A percentile compares a stretch with the other conserved stretches of the same genome.
phyloP scores from a whole-genome alignment of 2,888 invertebrate genomes.

The Antitype chi region DNA sequence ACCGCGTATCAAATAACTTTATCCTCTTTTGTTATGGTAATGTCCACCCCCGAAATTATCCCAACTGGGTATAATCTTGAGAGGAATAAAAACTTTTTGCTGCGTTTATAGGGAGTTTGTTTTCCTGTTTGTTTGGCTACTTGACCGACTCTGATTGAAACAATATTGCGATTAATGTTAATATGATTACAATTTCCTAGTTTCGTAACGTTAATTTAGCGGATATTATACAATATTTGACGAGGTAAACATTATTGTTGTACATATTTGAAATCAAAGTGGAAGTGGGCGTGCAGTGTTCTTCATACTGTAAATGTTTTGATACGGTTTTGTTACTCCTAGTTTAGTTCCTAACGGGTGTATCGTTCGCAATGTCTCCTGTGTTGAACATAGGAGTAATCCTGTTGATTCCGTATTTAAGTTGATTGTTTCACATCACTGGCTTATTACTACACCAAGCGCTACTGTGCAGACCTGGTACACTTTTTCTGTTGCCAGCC shows the following conservation, averaged over 20 bases:
- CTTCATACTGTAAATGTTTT: slow-evolving; percentile 24
- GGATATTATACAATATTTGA: slow-evolving; percentile 44
- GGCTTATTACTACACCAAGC: too few relatives aligned
- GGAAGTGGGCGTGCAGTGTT: slow-evolving; percentile 25
- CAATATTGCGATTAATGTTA: slow-evolving; percentile 52
- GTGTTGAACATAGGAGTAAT: slow-evolving; percentile 4
- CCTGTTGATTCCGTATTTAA: too few relatives aligned
- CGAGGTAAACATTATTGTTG: slow-evolving; percentile 28
- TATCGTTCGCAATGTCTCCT: neutral
- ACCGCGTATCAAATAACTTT: slow-evolving; percentile 86
- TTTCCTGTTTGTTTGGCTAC: slow-evolving; percentile 46
- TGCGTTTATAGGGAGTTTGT: slow-evolving; percentile 60
- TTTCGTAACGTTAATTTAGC: slow-evolving; percentile 40
- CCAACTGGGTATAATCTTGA: slow-evolving; percentile 80
- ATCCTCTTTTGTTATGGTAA: slow-evolving; percentile 88
- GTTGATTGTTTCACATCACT: too few relatives aligned
- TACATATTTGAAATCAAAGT: slow-evolving; percentile 40
- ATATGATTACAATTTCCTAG: slow-evolving; percentile 38
- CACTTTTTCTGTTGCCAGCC: too few relatives aligned
- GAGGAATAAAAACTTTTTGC: slow-evolving; percentile 76
- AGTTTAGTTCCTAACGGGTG: neutral
- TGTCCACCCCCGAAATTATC: slow-evolving; percentile 83
- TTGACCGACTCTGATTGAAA: slow-evolving; percentile 53
- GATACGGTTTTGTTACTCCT: slow-evolving; percentile 23
- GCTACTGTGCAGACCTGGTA: too few relatives aligned